Evolutionary conservation across 2,888 invertebrate species (phyloP), one percentile per base, ranked within the genome.

Genomic region (Xestoiulus laeticollis): DNA sequence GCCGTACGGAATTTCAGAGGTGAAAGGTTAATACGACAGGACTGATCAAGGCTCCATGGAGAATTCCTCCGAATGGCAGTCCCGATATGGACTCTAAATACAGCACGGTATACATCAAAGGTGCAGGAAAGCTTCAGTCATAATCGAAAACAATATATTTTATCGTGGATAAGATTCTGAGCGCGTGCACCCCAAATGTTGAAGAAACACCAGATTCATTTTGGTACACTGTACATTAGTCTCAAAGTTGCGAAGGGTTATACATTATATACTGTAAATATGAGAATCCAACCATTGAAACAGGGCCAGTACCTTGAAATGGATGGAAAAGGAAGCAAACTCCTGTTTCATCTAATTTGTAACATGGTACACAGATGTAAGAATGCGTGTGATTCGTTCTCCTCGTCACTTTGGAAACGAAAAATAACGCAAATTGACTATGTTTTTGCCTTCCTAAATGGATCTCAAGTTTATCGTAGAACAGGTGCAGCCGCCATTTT

Each of bases 261-360:
- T n/a, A n/a, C n/a, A n/a, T n/a, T n/a, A n/a, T n/a, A n/a, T n/a
- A n/a, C n/a, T n/a, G n/a, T n/a, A n/a, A n/a, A n/a, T 16, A 48
- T 16, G 48, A 48, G 48, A 48, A 48, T 48, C 48, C 48, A 12
- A 48, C 6, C 12, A 14, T 48, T 48, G 48, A 48, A 26, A 68
- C 22, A n/a, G 68, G 5, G 26, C 26, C 68, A 22, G 26, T 26
- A 10, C n/a, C 22, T 19, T 16, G 53, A 16, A 53, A 68, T 68
- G 68, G 68, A 68, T 10, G 68, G 68, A 68, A 26, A 26, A 68
- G 68, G 22, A 68, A 22, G 68, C 68, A 26, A 22, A 68, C n/a
- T n/a, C 68, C 68, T 68, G 68, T 68, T 68, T 68, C 68, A 68
- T 68, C 68, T 68, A 68, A 68, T 68, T 68, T 68, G 68, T 68